Base-by-base conservation (phyloP, 2,888 invertebrate species). In the Chironomus riparius region DNA sequence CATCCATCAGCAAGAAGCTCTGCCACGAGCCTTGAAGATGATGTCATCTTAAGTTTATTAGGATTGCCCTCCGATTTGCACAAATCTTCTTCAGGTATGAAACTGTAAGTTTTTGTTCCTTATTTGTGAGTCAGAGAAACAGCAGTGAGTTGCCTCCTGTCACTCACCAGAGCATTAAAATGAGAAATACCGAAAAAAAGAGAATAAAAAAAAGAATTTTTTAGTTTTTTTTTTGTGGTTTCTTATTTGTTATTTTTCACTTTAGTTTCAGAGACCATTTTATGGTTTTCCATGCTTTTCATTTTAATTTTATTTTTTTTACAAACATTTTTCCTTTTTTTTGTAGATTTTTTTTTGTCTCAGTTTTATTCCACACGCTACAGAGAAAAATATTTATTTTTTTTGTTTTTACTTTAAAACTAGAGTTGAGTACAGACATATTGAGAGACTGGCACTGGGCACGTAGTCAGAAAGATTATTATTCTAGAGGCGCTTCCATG, bases 11-110 rank as follows among this genome's bases (percentile, higher is more conserved):
- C 38, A 38, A 72, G 62, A 38, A 72, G 72, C 72, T 72, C 72
- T 72, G 72, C 62, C 72, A 61, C 72, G 24, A 72, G 61, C 50
- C 72, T 72, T 28, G 72, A 72, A 72, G 95, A 96, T 87, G 95
- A 96, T 87, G 95, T 96, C 79, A 87, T 96, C 85, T 94, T 96
- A 85, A 94, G 95, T 79, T 89, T 96, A 80, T 89, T 96, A 85
- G 94, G 95, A 82, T 88, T 94, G 82, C 92, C 94, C 81, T 88
- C 91, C 79, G 85, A 87, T 80, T 88, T 89, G 80, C 89, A 91
- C 81, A 88, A 91, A 83, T 91, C 92, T 82, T 91, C 92, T 80
- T 93, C 93, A 87, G 84, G 84, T 84, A 84, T 83, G 89, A 89
- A 89, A 88, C 89, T 90, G 91, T 91, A 91, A 91, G 91, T 91